Evolutionary conservation across 1,140 invertebrate species (phyloP).

Genomic region (Lasioglossum baleicum): DNA sequence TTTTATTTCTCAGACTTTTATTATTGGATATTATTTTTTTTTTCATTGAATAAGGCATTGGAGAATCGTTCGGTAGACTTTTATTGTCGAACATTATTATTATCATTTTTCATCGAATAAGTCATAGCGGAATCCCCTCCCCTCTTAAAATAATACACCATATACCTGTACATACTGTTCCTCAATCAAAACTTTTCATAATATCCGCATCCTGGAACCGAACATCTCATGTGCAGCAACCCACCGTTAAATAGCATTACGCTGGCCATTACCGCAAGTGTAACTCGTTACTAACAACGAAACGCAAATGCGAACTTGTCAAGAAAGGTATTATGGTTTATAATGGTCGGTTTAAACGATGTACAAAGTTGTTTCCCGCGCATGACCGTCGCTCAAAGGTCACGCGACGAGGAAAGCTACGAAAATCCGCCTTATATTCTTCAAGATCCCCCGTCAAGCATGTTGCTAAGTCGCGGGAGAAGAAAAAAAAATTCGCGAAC

Average conservation of each 20-base stretch:
- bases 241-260: background rate
- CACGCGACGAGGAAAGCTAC: background rate
- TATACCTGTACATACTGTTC: too few relatives aligned
- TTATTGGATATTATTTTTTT: too few relatives aligned
- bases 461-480: background rate
- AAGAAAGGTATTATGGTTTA: background rate
- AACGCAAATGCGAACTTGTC: background rate
- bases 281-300: background rate
- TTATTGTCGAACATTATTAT: too few relatives aligned
- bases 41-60: too few relatives aligned
- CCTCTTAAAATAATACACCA: too few relatives aligned
- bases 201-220: too few relatives aligned
- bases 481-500: background rate
- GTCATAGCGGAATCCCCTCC: too few relatives aligned
- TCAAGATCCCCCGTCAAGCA: background rate
- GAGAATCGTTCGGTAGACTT: too few relatives aligned
- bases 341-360: background rate
- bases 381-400: conserved; percentile 1
- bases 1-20: too few relatives aligned
- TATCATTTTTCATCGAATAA: too few relatives aligned
- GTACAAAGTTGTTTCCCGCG: background rate
- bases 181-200: too few relatives aligned
- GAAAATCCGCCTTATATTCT: background rate
- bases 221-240: too few relatives aligned
- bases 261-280: background rate